Evolutionary conservation across 2,113 vertebrate species (phyloP), one percentile per base, ranked within the genome.

Genomic region (Asarcornis scutulata): DNA sequence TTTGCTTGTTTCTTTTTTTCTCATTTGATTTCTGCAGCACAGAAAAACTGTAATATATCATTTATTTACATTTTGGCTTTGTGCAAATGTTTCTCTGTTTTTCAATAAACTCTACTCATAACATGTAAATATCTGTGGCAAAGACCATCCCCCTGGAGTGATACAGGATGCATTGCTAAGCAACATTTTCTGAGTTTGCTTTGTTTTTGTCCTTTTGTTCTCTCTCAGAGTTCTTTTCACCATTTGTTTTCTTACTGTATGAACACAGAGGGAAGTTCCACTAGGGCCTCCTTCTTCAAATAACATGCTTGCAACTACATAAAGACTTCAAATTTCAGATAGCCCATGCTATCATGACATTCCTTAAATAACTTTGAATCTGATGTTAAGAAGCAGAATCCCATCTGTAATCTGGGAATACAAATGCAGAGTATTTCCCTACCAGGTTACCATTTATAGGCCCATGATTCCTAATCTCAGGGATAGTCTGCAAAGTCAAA

Each of bases 151-250:
- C 67, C 59, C 73, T 58, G 58, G 77, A 89, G 83, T 86, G 64
- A 67, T 52, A 77, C 46, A 95, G 56, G 75, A 77, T 67, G 59
- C 59, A 96, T 63, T 88, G 46, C 84, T 88, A 94, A 83, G 85
- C 75, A 91, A 86, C 50, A 42, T 77, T 77, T 85, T 92, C 87
- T 77, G 4, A 73, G 46, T 77, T 89, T 83, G 27, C 60, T 89
- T 91, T 89, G 40, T 20, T 85, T 95, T 93, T 91, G 53, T 73
- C 64, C 29, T 94, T 91, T 95, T 89, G 48, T 93, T 95, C 82
- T 95, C 64, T 83, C 89, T 76, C 4, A 0, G 75, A 91, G 40
- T 84, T 95, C 59, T 85, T 92, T 83, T 29, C 76, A 59, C 67
- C 1, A 0, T 67, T 94, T 77, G 18, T 36, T 89, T 75, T 85